Evolutionary conservation across 1,140 invertebrate genomes (phyloP).

Genomic region (Platyscapa corneri): DNA sequence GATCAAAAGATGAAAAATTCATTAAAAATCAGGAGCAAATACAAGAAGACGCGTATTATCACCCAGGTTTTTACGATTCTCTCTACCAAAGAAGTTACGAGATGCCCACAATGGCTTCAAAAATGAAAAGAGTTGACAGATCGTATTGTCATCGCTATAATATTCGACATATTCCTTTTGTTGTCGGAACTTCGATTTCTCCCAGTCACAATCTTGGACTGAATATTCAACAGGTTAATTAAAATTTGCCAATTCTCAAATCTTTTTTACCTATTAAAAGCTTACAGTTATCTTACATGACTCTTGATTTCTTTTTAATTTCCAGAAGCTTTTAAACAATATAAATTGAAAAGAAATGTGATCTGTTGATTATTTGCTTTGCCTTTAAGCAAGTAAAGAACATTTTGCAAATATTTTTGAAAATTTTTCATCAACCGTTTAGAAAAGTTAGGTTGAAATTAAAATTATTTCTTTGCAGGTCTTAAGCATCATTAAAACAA

Average conservation of each 20-base stretch:
- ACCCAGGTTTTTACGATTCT: not conserved
- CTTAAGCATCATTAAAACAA: slow-evolving; percentile 74
- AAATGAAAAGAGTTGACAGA: slow-evolving; percentile 72
- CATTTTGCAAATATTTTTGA: too few relatives aligned
- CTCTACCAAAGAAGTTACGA: slow-evolving; percentile 60
- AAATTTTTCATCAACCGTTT: too few relatives aligned
- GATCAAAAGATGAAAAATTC: not conserved
- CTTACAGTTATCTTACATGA: too few relatives aligned
- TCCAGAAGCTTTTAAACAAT: too few relatives aligned
- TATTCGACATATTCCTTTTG: slow-evolving; percentile 76
- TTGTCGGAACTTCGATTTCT: slow-evolving; percentile 74
- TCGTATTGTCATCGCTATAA: slow-evolving; percentile 72
- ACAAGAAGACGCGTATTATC: not conserved
- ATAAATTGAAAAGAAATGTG: too few relatives aligned
- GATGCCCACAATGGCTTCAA: slow-evolving; percentile 74
- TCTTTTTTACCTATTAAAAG: too few relatives aligned
- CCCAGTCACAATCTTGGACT: slow-evolving; percentile 76
- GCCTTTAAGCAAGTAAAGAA: too few relatives aligned
- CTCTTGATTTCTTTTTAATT: not conserved
- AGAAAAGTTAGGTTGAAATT: not conserved
- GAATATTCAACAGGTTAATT: slow-evolving; percentile 75
- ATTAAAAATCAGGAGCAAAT: not conserved
- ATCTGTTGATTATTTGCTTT: not conserved
- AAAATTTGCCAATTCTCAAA: not conserved
- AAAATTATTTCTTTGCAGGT: slow-evolving; percentile 58